These are phyloP conservation scores for Lasioglossum villosulum DNA, from an alignment of 2,888 invertebrate genomes.

Conservation along the genomic window DNA sequence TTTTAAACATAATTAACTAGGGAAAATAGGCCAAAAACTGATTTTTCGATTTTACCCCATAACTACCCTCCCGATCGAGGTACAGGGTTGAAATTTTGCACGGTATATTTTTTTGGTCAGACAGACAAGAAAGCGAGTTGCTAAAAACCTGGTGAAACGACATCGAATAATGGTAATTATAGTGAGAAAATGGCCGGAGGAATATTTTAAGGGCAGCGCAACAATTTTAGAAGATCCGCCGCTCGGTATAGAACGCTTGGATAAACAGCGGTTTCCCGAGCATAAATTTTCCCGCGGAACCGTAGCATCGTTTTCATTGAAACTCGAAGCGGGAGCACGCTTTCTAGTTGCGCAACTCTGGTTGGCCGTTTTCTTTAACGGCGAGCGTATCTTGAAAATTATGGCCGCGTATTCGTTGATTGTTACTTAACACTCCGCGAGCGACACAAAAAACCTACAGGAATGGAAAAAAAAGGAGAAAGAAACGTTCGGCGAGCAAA, in stretches of 20 bases:
- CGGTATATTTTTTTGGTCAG: no score
- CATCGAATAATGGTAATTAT: neutral
- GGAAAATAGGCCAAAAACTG: no score
- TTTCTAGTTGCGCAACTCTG: constrained; percentile 22
- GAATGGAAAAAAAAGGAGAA: neutral
- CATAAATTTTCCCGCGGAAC: neutral
- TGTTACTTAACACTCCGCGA: constrained; percentile 20
- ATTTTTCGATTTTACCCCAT: no score
- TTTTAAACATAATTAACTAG: no score
- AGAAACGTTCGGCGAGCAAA: constrained; percentile 12
- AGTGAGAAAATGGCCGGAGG: neutral
- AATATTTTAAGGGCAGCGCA: neutral
- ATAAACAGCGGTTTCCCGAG: neutral
- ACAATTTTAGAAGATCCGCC: neutral
- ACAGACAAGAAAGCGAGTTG: no score
- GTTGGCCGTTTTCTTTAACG: neutral
- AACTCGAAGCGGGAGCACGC: neutral
- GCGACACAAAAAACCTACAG: neutral
- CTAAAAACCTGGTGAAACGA: neutral
- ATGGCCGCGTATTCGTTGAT: neutral
- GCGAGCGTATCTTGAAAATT: neutral
- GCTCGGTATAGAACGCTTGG: neutral
- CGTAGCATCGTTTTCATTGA: neutral
- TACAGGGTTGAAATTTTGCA: no score
- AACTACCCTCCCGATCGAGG: no score